Conservation (phyloP, 2,888 invertebrate genomes). For the Brachyptera risi region DNA sequence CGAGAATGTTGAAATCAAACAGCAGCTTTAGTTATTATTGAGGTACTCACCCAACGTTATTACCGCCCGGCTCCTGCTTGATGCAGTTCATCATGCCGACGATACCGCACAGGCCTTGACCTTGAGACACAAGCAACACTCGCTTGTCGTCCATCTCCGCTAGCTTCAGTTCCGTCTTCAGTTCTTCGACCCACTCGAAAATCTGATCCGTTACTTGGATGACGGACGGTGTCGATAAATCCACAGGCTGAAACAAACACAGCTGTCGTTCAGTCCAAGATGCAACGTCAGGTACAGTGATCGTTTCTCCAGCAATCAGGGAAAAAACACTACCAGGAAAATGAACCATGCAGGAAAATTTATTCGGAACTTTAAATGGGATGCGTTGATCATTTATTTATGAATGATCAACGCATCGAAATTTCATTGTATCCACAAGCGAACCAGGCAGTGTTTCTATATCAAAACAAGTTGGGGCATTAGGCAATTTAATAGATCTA, state of each 20-base stretch:
- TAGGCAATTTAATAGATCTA: too few relatives aligned
- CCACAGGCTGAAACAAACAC: background rate
- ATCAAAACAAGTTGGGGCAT: too few relatives aligned
- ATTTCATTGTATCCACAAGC: too few relatives aligned
- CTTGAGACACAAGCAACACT: conserved; percentile 65
- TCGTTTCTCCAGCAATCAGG: background rate
- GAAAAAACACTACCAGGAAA: background rate
- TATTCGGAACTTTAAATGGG: too few relatives aligned
- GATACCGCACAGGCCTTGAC: conserved; percentile 68
- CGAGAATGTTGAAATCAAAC: too few relatives aligned
- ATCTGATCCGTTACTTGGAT: conserved; percentile 64
- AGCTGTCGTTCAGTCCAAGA: background rate
- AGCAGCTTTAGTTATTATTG: too few relatives aligned
- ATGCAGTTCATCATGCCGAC: conserved; percentile 89
- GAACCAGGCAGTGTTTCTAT: too few relatives aligned
- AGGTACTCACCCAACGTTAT: conserved; percentile 63
- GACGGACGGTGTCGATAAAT: conserved; percentile 42
- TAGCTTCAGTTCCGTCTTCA: conserved; percentile 71
- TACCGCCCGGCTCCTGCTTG: conserved; percentile 80
- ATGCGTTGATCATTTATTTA: too few relatives aligned
- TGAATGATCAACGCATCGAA: too few relatives aligned
- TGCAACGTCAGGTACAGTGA: background rate
- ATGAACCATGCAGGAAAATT: background rate
- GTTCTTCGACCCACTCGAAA: conserved; percentile 74
- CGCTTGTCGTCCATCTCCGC: conserved; percentile 56